A percentile compares a stretch with the other conserved stretches of the same genome.
These are phyloP conservation scores for Argentina silus DNA, from an alignment of 2,797 vertebrate species.

Conservation along the genomic window DNA sequence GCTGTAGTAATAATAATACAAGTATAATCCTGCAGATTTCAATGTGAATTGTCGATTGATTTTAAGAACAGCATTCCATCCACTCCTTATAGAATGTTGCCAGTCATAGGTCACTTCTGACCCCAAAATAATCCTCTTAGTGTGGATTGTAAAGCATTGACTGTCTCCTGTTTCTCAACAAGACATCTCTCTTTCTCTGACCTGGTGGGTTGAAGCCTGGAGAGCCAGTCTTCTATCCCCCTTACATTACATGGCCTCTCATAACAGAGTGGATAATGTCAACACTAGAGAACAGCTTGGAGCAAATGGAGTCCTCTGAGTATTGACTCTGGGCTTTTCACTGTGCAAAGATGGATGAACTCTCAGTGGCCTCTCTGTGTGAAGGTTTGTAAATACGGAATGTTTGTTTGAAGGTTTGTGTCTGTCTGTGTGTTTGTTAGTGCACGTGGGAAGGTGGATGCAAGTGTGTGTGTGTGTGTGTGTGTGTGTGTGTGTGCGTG, in stretches of 20 bases:
- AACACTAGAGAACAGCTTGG: neutral
- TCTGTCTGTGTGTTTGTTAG: neutral
- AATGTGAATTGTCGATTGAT: neutral
- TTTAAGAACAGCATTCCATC: neutral
- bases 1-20: too few relatives aligned
- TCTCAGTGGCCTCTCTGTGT: constrained; percentile 6
- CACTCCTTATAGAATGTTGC: too few relatives aligned
- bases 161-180: neutral
- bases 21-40: too few relatives aligned
- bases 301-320: neutral
- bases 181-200: constrained; percentile 3
- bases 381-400: neutral
- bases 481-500: neutral
- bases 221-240: constrained; percentile 19
- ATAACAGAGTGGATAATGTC: constrained; percentile 13
- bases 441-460: neutral
- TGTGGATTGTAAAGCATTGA: neutral
- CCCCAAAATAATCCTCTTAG: neutral
- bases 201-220: constrained; percentile 30
- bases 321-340: neutral
- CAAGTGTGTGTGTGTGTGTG: constrained; percentile 14
- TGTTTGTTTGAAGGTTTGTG: neutral
- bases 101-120: neutral
- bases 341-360: neutral
- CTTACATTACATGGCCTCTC: constrained; percentile 32